Evolutionary conservation across 2,888 invertebrate genomes (phyloP).

Genomic region (Ophonus ardosiacus): DNA sequence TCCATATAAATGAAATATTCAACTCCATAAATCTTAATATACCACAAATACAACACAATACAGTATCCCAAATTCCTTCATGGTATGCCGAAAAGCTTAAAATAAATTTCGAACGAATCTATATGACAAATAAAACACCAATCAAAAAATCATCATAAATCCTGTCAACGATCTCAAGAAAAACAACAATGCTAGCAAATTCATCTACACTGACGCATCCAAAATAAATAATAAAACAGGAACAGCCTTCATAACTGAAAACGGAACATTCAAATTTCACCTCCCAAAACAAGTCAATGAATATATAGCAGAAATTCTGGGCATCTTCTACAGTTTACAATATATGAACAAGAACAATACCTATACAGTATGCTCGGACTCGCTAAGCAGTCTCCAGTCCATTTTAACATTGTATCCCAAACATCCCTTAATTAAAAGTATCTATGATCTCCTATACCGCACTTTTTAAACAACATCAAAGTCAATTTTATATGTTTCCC

Average conservation of each 20-base stretch:
- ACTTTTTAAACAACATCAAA: too few relatives aligned
- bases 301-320: background rate
- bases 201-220: background rate
- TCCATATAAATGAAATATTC: background rate
- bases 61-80: background rate
- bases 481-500: too few relatives aligned
- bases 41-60: background rate
- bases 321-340: background rate
- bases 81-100: background rate
- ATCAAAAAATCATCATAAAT: background rate
- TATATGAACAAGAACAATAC: background rate
- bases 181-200: background rate
- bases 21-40: background rate
- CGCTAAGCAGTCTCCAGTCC: background rate
- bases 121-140: background rate
- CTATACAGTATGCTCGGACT: background rate
- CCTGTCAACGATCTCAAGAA: background rate
- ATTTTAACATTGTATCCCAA: background rate
- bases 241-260: background rate
- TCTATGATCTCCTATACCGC: background rate
- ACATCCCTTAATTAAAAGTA: background rate
- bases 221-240: background rate
- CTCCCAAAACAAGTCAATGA: background rate
- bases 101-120: background rate
- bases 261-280: background rate